Conservation (phyloP, 2,888 invertebrate species). For the Tuta absoluta region DNA sequence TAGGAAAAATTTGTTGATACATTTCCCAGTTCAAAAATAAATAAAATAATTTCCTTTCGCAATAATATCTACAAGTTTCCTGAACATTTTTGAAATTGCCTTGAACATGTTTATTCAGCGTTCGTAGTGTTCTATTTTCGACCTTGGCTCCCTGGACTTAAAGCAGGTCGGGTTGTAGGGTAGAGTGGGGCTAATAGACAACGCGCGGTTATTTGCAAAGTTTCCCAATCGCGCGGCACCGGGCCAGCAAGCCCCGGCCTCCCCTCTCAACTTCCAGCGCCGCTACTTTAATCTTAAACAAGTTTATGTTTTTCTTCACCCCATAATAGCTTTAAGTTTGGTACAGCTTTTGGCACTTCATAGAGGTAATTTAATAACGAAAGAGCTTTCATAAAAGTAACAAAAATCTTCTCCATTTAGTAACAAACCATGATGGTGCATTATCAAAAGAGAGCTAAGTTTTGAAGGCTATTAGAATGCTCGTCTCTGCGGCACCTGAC, state of each 20-base stretch:
- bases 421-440: background rate
- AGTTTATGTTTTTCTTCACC: slow-evolving; percentile 21
- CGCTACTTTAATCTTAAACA: slow-evolving; percentile 21
- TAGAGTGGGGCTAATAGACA: slow-evolving; percentile 51
- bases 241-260: slow-evolving; percentile 23
- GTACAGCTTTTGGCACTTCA: slow-evolving; percentile 15
- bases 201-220: slow-evolving; percentile 56
- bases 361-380: slow-evolving; percentile 12
- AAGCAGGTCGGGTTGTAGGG: slow-evolving; percentile 29
- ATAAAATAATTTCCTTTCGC: slow-evolving; percentile 5
- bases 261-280: background rate
- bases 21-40: background rate
- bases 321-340: slow-evolving; percentile 13
- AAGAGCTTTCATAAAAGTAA: background rate
- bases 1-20: background rate
- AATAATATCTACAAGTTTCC: slow-evolving; percentile 35
- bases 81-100: slow-evolving; percentile 50
- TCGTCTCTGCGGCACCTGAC: background rate
- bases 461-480: background rate
- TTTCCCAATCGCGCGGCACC: slow-evolving; percentile 43
- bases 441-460: background rate
- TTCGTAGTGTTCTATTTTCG: slow-evolving; percentile 5
- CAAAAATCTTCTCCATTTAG: background rate
- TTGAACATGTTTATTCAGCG: slow-evolving; percentile 35
- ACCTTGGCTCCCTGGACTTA: background rate